These are phyloP conservation scores for Excalfactoria chinensis DNA, from an alignment of 2,113 vertebrate species.

Conservation along the genomic window DNA sequence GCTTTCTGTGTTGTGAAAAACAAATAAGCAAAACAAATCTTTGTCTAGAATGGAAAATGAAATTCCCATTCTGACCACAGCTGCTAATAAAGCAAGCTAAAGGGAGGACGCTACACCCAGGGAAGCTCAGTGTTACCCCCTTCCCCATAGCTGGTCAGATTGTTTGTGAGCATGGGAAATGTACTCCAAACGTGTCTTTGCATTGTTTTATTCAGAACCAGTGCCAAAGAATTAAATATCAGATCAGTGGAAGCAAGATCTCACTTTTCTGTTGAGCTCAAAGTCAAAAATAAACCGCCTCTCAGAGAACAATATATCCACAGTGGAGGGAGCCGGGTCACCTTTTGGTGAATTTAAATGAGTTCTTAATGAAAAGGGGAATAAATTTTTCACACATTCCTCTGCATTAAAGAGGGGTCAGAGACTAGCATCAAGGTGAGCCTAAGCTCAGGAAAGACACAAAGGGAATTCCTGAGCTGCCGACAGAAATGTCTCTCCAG, in stretches of 20 bases:
- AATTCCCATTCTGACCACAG: conserved; percentile 10
- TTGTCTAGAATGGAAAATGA: conserved; percentile 61
- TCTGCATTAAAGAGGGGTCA: conserved; percentile 69
- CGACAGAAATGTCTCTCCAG: conserved; percentile 54
- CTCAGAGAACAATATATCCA: conserved; percentile 7
- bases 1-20: conserved; percentile 35
- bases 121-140: neutral
- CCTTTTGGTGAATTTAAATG: conserved; percentile 66
- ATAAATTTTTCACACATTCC: conserved; percentile 75
- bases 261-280: conserved; percentile 22
- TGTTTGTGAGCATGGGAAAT: neutral
- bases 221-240: neutral
- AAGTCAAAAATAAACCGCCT: conserved; percentile 33
- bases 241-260: neutral
- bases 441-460: conserved; percentile 60
- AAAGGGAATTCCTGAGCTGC: conserved; percentile 70
- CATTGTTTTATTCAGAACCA: accelerated
- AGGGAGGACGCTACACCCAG: neutral
- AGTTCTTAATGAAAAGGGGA: conserved; percentile 70
- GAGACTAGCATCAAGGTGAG: conserved; percentile 70
- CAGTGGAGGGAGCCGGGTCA: neutral
- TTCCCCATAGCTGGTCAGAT: neutral
- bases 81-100: conserved; percentile 3
- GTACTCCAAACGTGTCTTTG: neutral
- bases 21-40: conserved; percentile 50